Evolutionary conservation across 1,140 invertebrate genomes (phyloP), one percentile per base, ranked within the genome.

Genomic region (Popillia japonica): DNA sequence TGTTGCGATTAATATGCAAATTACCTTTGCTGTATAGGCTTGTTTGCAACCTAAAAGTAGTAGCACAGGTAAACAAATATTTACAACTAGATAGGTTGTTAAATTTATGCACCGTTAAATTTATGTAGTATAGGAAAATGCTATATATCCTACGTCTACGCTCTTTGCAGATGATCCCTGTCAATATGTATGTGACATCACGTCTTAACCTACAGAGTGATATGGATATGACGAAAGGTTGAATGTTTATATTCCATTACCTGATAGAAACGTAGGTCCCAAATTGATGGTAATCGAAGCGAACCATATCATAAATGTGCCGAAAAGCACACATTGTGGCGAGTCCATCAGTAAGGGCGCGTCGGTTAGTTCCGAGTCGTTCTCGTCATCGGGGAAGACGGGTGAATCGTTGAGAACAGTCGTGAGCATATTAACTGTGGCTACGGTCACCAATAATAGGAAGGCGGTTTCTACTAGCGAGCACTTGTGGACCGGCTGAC

Each of bases 251-350:
- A 14, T 68, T 68, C 61, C 22, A 68, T 75, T 76, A 85, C 85
- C 85, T 77, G 93, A 94, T 80, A 96, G 88, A 87, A 98, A 96
- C 4, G 96, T 97, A 2, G 96, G 95, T 6, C 96, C 96, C 79
- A 98, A 90, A 87, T 98, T 96, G 84, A 97, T 95, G 9, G 96
- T 96, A 82, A 97, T 94, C 76, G 92, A 93, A 10, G 93, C 93
- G 87, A 96, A 96, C 96, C 96, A 97, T 83, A 96, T 96, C 92
- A 97, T 97, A 87, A 95, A 95, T 34, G 95, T 94, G 11, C 95
- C 96, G 87, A 97, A 98, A 23, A 96, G 90, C 6, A 97, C 94
- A 87, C 96, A 98, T 89, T 96, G 92, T 20, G 84, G 85, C 17
- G 85, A 86, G 77, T 86, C 85, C 85, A 85, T 86, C 40, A 85